Evolutionary conservation across 2,888 invertebrate genomes (phyloP).

Genomic region (Labia minor): DNA sequence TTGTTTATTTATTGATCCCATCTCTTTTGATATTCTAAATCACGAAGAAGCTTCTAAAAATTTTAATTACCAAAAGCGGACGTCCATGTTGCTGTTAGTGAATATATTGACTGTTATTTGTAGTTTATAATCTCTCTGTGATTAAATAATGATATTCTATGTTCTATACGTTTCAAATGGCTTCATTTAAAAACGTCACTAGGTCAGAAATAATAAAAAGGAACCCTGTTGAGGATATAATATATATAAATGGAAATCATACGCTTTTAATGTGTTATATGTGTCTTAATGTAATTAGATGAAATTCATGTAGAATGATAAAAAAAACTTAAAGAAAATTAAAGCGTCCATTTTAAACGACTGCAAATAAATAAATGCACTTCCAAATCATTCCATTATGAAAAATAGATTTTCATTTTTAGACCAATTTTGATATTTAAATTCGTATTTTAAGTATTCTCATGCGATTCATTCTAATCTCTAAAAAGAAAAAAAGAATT

Average conservation of each 20-base stretch:
- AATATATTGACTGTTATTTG: not conserved
- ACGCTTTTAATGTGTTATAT: conserved; percentile 13
- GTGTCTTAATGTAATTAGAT: conserved; percentile 1
- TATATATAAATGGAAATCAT: not conserved
- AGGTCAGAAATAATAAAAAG: not conserved
- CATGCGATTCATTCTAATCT: too few species aligned
- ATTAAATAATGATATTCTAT: not conserved
- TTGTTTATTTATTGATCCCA: not conserved
- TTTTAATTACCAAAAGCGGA: not conserved
- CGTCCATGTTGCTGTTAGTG: not conserved
- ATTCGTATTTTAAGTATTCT: too few species aligned
- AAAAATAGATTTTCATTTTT: not conserved
- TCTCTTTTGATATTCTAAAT: not conserved
- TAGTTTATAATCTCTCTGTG: not conserved
- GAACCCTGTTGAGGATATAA: not conserved
- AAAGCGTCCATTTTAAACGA: not conserved
- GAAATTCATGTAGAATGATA: not conserved
- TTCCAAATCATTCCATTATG: not conserved
- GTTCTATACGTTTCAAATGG: not conserved
- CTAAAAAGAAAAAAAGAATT: too few species aligned
- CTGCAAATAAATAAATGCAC: conserved; percentile 1
- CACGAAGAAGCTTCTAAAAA: not conserved
- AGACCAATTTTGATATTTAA: too few species aligned
- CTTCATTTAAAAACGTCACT: not conserved
- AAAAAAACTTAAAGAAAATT: not conserved